These are phyloP conservation scores for Cerastoderma edule DNA, from an alignment of 2,888 invertebrate genomes.

Conservation along the genomic window DNA sequence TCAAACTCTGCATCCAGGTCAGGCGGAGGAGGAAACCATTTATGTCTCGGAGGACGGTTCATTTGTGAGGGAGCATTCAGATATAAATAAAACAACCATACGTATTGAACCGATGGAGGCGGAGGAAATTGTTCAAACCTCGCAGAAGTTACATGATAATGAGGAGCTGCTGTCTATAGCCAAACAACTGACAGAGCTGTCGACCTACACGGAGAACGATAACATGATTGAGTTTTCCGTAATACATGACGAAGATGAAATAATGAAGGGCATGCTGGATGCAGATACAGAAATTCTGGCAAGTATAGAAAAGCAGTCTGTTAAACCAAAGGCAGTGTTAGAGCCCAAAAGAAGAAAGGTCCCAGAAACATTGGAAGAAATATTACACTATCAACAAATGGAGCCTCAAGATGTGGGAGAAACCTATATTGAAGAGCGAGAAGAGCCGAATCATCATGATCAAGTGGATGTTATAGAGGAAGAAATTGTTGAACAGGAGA, in stretches of 20 bases:
- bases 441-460: neutral
- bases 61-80: neutral
- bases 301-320: constrained; percentile 27
- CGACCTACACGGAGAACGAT: constrained; percentile 39
- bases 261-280: constrained; percentile 56
- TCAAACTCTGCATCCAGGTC: neutral
- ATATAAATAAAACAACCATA: neutral
- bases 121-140: constrained; percentile 25
- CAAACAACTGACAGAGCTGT: constrained; percentile 55
- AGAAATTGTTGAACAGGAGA: neutral
- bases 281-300: constrained; percentile 53
- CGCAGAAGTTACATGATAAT: constrained; percentile 36
- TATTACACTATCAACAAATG: constrained; percentile 3
- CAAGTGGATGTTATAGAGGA: neutral
- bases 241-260: constrained; percentile 51
- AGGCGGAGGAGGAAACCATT: constrained; percentile 1
- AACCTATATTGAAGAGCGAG: neutral
- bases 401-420: neutral
- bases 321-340: neutral
- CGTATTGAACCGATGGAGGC: constrained; percentile 23
- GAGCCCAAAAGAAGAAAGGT: neutral
- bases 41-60: neutral
- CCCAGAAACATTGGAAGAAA: constrained; percentile 15
- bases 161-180: constrained; percentile 57
- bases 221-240: neutral